These are phyloP conservation scores for Ctena decussata DNA, from an alignment of 2,888 invertebrate species.

Conservation along the genomic window DNA sequence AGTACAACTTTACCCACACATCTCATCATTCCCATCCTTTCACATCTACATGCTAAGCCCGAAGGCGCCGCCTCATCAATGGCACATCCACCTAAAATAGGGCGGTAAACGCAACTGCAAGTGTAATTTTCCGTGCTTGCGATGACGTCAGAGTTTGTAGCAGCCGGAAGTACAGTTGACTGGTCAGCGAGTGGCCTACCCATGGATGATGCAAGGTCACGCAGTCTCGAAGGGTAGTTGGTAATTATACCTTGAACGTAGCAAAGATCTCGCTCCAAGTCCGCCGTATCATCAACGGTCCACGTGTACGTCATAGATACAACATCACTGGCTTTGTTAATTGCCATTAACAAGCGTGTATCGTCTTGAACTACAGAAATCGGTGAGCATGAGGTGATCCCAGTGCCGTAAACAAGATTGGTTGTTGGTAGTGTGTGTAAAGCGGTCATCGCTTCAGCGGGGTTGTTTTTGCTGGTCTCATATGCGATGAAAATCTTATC, in stretches of 20 bases:
- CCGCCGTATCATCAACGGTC: constrained; percentile 12
- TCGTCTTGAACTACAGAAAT: neutral
- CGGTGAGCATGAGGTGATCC: constrained; percentile 17
- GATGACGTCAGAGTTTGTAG: neutral
- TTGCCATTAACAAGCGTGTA: neutral
- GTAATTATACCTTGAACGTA: constrained; percentile 27
- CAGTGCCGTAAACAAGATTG: constrained; percentile 25
- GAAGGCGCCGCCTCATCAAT: neutral
- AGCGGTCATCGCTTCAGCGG: neutral
- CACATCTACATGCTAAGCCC: constrained; percentile 12
- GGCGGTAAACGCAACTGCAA: constrained; percentile 26
- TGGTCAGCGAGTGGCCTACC: constrained; percentile 15
- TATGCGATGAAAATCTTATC: neutral
- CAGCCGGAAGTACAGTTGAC: neutral
- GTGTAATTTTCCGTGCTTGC: neutral
- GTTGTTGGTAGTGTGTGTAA: constrained; percentile 24
- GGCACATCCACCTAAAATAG: constrained; percentile 25
- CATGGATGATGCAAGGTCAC: neutral
- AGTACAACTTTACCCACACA: constrained; percentile 8
- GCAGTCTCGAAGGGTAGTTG: constrained; percentile 1
- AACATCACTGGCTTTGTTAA: constrained; percentile 22
- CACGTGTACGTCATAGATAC: constrained; percentile 15
- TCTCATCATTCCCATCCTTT: neutral
- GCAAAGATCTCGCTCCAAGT: constrained; percentile 2
- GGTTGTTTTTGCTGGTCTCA: constrained; percentile 14